Conservation (phyloP, 1,140 invertebrate species). For the Brachionus angularis region DNA sequence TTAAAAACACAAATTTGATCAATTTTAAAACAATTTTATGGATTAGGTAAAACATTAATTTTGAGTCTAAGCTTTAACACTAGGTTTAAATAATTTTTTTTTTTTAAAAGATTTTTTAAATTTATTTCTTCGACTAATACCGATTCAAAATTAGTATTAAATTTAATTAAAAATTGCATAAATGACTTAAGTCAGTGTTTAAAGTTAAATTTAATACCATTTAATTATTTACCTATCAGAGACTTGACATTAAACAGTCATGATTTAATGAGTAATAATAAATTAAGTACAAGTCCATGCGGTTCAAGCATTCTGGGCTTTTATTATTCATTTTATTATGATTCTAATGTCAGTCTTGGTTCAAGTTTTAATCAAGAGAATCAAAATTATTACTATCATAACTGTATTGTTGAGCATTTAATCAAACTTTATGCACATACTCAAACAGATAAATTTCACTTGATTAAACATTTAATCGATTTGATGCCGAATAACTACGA, state of each 20-base stretch:
- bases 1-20: neutral
- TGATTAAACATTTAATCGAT: conserved; percentile 9
- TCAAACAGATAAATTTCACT: conserved; percentile 1
- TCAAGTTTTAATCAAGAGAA: no score
- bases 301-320: no score
- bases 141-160: neutral
- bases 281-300: no score
- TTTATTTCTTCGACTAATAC: neutral
- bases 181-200: neutral
- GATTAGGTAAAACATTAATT: conserved; percentile 9
- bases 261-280: no score
- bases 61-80: no score
- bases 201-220: conserved; percentile 9
- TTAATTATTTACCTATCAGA: conserved; percentile 14
- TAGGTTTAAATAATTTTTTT: no score
- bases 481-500: neutral
- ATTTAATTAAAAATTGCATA: neutral
- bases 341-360: no score
- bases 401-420: neutral
- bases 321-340: no score
- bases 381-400: conserved; percentile 18
- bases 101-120: conserved; percentile 13
- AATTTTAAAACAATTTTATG: neutral
- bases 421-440: conserved; percentile 3
- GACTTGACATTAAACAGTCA: neutral